Evolutionary conservation across 2,888 invertebrate species (phyloP).

Genomic region (Willowsia nigromaculata): DNA sequence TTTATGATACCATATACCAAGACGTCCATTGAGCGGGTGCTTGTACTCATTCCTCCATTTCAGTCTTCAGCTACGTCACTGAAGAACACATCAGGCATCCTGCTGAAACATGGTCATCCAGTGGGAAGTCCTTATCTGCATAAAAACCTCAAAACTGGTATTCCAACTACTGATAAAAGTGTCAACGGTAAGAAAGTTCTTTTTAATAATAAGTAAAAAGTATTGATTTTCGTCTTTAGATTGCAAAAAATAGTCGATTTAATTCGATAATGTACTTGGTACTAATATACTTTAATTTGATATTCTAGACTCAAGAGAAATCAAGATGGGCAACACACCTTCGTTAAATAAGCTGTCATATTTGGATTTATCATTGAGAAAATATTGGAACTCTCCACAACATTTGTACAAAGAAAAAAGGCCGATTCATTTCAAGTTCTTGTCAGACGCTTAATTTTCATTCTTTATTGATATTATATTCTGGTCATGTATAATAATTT

Average conservation of each 20-base stretch:
- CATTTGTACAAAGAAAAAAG: conserved; percentile 25
- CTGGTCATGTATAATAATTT: conserved; percentile 1
- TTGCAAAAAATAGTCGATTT: too few relatives aligned
- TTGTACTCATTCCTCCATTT: background rate
- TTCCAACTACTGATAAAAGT: too few relatives aligned
- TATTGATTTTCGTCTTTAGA: too few relatives aligned
- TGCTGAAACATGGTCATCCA: too few relatives aligned
- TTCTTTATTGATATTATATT: background rate
- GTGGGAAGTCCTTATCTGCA: too few relatives aligned
- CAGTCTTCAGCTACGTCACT: background rate
- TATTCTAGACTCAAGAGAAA: too few relatives aligned
- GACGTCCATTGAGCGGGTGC: background rate
- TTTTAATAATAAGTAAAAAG: too few relatives aligned
- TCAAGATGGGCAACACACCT: background rate
- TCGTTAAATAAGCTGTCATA: background rate
- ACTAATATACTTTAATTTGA: too few relatives aligned
- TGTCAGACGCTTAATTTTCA: background rate
- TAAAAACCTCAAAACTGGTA: too few relatives aligned
- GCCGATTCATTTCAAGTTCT: conserved; percentile 29
- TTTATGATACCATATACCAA: background rate
- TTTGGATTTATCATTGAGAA: conserved; percentile 2
- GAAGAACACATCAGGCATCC: background rate
- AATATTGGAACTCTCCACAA: background rate
- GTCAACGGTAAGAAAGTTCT: too few relatives aligned
- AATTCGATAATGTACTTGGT: too few relatives aligned